Evolutionary conservation across 2,113 vertebrate genomes (phyloP), one percentile per base, ranked within the genome.

Genomic region (Tapirus terrestris): DNA sequence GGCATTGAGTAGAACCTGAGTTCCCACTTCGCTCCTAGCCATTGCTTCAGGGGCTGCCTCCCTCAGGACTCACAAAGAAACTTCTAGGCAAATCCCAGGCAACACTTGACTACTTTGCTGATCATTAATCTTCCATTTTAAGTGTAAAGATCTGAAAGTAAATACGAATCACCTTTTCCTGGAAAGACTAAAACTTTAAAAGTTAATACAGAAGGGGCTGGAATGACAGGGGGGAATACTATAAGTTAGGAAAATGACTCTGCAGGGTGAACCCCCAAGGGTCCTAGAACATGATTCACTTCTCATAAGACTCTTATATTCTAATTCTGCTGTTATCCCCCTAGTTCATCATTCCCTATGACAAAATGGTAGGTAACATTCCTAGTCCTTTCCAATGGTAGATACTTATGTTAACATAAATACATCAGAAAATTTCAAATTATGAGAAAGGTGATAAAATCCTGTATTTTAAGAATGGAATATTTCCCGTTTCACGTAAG

Each of bases 41-140:
- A 58, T 63, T 65, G 86, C 86, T 70, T 77, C 3, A 53, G 51
- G 0, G 14, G 48, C 65, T 61, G 43, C 23, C 27, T 84, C 60
- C 33, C 68, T 60, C 29, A 53, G 75, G 68, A 70, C 51, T 67
- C 23, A 39, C 72, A 21, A 23, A 68, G 29, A 21, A 75, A 94
- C 53, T 93, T 94, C 88, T 76, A 83, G 39, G 39, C 18, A 90
- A 88, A 93, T 53, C 33, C 6, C 36, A 65, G 65, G 51, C 88
- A 82, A 85, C 16, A 56, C 89, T 58, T 82, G 77, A 87, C 76
- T 91, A 65, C 16, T 56, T 77, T 77, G 58, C 51, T 89, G 90
- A 93, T 93, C 72, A 81, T 68, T 91, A 77, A 68, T 89, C 79
- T 96, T 97, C 83, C 67, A 20, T 79, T 77, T 93, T 92, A 81